Base-by-base conservation (phyloP, 2,797 vertebrate species). In the Clarias platycephalus region DNA sequence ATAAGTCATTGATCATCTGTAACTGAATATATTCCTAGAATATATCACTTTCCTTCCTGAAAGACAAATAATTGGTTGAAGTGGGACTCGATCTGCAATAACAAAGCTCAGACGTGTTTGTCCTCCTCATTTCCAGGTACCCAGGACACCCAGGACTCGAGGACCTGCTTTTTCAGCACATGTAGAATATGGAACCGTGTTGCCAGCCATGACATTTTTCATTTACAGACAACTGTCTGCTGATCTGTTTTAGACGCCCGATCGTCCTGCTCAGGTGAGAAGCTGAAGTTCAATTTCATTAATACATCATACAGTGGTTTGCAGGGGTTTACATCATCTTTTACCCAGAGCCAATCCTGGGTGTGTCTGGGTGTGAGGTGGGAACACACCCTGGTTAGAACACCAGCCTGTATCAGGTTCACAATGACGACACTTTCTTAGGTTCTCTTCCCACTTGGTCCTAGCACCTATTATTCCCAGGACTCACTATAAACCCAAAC, bases 131-230 rank as follows among this genome's bases (percentile, higher is more conserved):
- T 74, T 53, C 63, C 34, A 44, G 24, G 26, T 60, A 85, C 77
- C 24, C 13, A 20, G 67, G 40, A 86, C 28, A 63, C 81, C 72
- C 83, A 67, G 64, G 15, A 20, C 68, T 68, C 22, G 26, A n/a
- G 34, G 28, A 64, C n/a, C 53, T 55, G 37, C 63, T 83, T 67
- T 53, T 20, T 85, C 62, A 24, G 44, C 53, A 62, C 34, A 77
- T 67, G 75, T 83, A 80, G 64, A 80, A 86, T 67, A 83, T n/a
- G 55, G 80, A 83, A 62, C 44, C 60, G 62, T 58, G 34, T n/a
- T 86, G 80, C 67, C 74, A 62, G 28, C 24, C 66, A 82, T 28
- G 40, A 67, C 53, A 58, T 31, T 74, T 74, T 74, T 83, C 20
- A 62, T 49, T 63, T 53, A 20, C 26, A 55, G n/a, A 7, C n/a